A percentile compares a stretch with the other conserved stretches of the same genome.
Conservation (phyloP, 2,797 vertebrate species). For the Trematomus bernacchii region DNA sequence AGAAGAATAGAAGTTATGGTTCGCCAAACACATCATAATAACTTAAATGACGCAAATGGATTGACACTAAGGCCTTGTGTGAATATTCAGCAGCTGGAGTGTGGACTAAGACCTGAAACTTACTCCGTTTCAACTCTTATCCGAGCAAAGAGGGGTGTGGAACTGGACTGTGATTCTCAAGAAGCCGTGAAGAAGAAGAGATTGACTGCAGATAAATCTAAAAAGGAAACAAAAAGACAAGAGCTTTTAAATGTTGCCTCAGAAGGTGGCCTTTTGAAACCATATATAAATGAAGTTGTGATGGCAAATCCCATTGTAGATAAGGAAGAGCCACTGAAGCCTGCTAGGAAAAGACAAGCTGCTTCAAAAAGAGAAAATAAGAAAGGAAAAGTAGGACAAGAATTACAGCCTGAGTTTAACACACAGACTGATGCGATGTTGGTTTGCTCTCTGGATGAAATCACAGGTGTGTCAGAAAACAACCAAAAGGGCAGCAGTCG, state of each 20-base stretch:
- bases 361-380: slow-evolving; percentile 39
- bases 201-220: slow-evolving; percentile 2
- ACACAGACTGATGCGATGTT: background rate
- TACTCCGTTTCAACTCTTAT: slow-evolving; percentile 2
- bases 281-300: background rate
- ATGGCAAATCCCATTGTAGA: background rate
- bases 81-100: slow-evolving; percentile 19
- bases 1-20: slow-evolving; percentile 4
- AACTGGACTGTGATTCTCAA: slow-evolving; percentile 11
- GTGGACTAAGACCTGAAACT: slow-evolving; percentile 1
- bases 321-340: slow-evolving; percentile 12
- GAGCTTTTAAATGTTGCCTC: background rate
- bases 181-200: slow-evolving; percentile 59
- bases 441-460: slow-evolving; percentile 38
- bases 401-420: slow-evolving; percentile 4
- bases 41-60: background rate
- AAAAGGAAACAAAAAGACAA: slow-evolving; percentile 1
- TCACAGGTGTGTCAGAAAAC: slow-evolving; percentile 1
- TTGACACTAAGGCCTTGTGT: background rate
- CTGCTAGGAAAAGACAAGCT: background rate
- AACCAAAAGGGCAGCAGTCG: background rate
- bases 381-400: slow-evolving; percentile 47
- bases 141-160: slow-evolving; percentile 50
- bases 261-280: background rate
- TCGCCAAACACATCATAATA: slow-evolving; percentile 37